Conservation (phyloP, 2,888 invertebrate species). For the Deladenus siricidicola region DNA sequence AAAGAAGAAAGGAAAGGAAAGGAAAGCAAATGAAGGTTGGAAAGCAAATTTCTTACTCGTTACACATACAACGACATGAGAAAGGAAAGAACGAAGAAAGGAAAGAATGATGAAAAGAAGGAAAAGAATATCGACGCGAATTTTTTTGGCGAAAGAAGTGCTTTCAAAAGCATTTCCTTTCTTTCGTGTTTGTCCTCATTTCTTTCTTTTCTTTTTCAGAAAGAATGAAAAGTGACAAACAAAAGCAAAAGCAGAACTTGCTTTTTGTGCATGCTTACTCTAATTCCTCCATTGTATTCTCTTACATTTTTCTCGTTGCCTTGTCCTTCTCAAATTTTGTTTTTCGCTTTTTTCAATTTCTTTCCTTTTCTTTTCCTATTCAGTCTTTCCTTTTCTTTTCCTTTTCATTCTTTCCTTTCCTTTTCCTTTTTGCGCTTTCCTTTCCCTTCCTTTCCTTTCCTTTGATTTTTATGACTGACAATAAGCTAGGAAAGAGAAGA, state of each 20-base stretch:
- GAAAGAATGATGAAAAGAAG: background rate
- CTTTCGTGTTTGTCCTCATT: background rate
- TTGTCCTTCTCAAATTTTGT: too few species aligned
- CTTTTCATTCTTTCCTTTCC: too few species aligned
- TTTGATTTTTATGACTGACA: background rate
- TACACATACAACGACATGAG: background rate
- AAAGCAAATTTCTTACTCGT: too few species aligned
- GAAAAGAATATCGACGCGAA: background rate
- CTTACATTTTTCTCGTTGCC: too few species aligned
- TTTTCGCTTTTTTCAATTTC: too few species aligned
- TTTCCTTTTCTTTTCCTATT: too few species aligned
- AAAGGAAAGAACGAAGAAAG: background rate
- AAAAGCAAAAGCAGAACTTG: too few species aligned
- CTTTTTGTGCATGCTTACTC: too few species aligned
- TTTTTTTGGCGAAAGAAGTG: background rate
- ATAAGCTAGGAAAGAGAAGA: background rate
- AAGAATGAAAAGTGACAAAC: background rate
- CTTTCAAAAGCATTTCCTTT: background rate
- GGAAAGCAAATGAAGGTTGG: background rate
- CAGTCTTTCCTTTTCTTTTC: too few species aligned
- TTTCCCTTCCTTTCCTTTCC: background rate
- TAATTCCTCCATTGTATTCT: too few species aligned
- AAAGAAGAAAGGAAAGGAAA: background rate
- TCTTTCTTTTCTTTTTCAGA: background rate
- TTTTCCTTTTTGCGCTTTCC: too few species aligned